Percentiles rank a stretch among this genome's conserved stretches.
These are phyloP conservation scores for Diachrysia chrysitis DNA, from an alignment of 2,888 invertebrate species.

Conservation along the genomic window DNA sequence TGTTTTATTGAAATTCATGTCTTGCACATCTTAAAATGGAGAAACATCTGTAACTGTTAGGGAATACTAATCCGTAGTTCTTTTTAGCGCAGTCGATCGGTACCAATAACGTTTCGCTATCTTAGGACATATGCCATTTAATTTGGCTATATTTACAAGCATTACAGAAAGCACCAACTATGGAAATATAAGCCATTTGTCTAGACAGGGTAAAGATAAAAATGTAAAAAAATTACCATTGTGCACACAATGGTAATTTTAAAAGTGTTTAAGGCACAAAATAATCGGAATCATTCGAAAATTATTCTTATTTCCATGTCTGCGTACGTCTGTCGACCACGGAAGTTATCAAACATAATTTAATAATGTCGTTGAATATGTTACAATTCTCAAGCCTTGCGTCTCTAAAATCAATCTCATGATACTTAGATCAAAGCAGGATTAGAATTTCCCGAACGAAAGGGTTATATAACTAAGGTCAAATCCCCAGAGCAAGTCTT, in stretches of 20 bases:
- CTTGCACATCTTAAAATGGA: slow-evolving; percentile 50
- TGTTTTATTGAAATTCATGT: slow-evolving; percentile 57
- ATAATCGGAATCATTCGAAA: too few relatives aligned
- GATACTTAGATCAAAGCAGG: background rate
- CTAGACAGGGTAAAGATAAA: too few relatives aligned
- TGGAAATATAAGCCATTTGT: too few relatives aligned
- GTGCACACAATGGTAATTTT: too few relatives aligned
- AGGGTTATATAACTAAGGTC: background rate
- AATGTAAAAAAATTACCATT: too few relatives aligned
- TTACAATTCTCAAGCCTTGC: too few relatives aligned
- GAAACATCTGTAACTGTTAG: slow-evolving; percentile 43
- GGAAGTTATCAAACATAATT: too few relatives aligned
- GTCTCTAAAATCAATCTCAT: background rate
- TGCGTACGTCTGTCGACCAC: too few relatives aligned
- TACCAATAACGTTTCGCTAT: slow-evolving; percentile 29
- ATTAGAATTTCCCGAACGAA: background rate
- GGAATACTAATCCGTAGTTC: slow-evolving; percentile 50
- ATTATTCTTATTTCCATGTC: too few relatives aligned
- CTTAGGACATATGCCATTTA: background rate
- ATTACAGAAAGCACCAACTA: too few relatives aligned
- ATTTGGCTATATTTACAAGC: background rate
- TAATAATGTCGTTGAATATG: too few relatives aligned
- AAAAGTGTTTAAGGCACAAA: too few relatives aligned
- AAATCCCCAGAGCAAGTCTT: background rate
- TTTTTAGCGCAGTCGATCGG: slow-evolving; percentile 41